Conservation (phyloP, 1,140 invertebrate genomes). For the Lordiphosa stackelbergi region DNA sequence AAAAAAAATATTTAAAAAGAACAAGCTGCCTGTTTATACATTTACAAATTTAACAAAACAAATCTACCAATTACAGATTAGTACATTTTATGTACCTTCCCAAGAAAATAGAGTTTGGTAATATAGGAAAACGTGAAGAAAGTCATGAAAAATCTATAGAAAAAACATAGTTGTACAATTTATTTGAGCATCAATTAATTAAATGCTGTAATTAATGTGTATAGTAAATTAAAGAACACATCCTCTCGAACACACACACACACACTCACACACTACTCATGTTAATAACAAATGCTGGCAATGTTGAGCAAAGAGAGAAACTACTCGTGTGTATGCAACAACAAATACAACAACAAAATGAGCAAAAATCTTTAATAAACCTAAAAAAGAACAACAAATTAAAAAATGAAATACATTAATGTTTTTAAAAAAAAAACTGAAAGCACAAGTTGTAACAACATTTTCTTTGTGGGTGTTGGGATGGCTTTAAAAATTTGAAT, state of each 20-base stretch:
- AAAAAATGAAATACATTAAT: constrained; percentile 33
- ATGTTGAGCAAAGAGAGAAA: constrained; percentile 24
- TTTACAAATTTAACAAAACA: constrained; percentile 27
- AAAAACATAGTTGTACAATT: constrained; percentile 28
- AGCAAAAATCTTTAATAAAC: constrained; percentile 14
- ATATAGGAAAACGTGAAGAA: constrained; percentile 2
- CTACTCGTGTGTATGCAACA: constrained; percentile 34
- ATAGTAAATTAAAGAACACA: constrained; percentile 35
- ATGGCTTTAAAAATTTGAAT: no score
- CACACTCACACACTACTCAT: constrained; percentile 17
- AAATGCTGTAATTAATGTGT: constrained; percentile 47
- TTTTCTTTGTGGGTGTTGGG: no score
- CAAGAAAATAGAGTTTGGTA: constrained; percentile 48
- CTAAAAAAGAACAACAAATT: constrained; percentile 20
- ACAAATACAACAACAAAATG: constrained; percentile 11
- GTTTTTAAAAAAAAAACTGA: constrained; percentile 27
- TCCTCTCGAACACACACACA: constrained; percentile 8
- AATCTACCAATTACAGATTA: constrained; percentile 32
- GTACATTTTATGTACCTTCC: constrained; percentile 2
- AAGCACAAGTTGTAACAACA: neutral
- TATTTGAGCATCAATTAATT: constrained; percentile 42
- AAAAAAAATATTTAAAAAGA: constrained; percentile 11
- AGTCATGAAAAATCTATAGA: neutral
- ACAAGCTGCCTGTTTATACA: constrained; percentile 49
- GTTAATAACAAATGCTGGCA: constrained; percentile 23